Evolutionary conservation across 2,797 vertebrate genomes (phyloP), one percentile per base, ranked within the genome.

Genomic region (Danio aesculapii): DNA sequence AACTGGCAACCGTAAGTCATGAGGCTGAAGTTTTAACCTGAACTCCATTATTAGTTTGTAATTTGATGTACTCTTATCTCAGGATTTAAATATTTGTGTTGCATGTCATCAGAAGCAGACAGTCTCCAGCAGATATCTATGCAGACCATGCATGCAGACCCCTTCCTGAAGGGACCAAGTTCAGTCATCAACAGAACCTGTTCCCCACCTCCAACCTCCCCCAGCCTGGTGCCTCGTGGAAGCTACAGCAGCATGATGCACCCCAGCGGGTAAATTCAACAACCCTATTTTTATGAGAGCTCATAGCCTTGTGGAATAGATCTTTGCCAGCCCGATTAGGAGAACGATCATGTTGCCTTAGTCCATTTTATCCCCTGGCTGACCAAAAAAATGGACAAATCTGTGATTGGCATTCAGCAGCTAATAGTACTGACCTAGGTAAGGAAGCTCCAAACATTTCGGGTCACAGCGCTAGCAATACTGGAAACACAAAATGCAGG

Each of bases 91-190:
- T 16, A n/a, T 53, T 44, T 59, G n/a, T 62, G 4, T 58, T 47
- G 6, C 66, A 12, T 4, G 5, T 74, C 66, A 41, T 68, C 85
- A 98, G 97, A 94, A 89, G 95, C 94, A 12, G 97, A 98, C 82
- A 99, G 97, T 87, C 96, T 99, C 59, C 97, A 98, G 85, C 97
- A 99, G 92, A 94, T 98, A 77, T 97, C 97, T 86, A 91, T 99
- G 70, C 98, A 98, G 94, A 99, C 98, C 8, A 92, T 97, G 90
- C 97, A 96, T 0, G 97, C 97, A 87, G 98, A 99, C 79, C 92
- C 95, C 62, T 98, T 99, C 90, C 92, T 99, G 89, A 99, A 99
- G 89, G 93, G 94, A 76, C 93, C 96, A 8, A 91, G 91, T 89
- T 94, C 96, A 0, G 93, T 93, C 0, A 91, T 92, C 5, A 91